A percentile compares a stretch with the other conserved stretches of the same genome.
Conservation (phyloP, 2,888 invertebrate genomes). For the Caenorhabditis sp. region DNA sequence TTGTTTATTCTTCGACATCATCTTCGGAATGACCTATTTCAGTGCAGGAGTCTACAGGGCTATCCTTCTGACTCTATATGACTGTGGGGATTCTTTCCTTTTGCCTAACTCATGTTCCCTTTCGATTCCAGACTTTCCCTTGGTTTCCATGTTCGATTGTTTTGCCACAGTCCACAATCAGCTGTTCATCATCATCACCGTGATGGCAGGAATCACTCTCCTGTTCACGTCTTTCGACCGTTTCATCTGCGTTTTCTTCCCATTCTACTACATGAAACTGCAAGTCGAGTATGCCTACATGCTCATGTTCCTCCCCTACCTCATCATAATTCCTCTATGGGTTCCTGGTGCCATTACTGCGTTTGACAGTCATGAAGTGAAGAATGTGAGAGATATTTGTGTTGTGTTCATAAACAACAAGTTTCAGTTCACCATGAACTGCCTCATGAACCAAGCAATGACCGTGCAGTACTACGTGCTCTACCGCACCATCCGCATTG, state of each 20-base stretch:
- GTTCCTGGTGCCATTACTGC: conserved; percentile 52
- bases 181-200: conserved; percentile 67
- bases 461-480: conserved; percentile 44
- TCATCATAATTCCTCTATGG: conserved; percentile 58
- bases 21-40: conserved; percentile 71
- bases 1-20: conserved; percentile 65
- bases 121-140: conserved; percentile 62
- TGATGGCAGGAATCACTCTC: conserved; percentile 63
- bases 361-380: neutral
- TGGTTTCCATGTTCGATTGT: conserved; percentile 64
- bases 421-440: conserved; percentile 66
- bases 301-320: conserved; percentile 57
- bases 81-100: conserved; percentile 44
- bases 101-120: no score
- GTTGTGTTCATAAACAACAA: no score
- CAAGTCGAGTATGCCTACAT: conserved; percentile 62
- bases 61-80: conserved; percentile 44
- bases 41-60: conserved; percentile 64
- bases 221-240: conserved; percentile 66
- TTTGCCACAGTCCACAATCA: conserved; percentile 65
- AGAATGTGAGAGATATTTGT: conserved; percentile 58
- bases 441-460: conserved; percentile 61
- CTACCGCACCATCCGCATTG: conserved; percentile 63
- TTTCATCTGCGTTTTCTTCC: conserved; percentile 70
- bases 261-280: conserved; percentile 65